These are phyloP conservation scores for Eilema griseolum DNA, from an alignment of 2,888 invertebrate genomes.

Conservation along the genomic window DNA sequence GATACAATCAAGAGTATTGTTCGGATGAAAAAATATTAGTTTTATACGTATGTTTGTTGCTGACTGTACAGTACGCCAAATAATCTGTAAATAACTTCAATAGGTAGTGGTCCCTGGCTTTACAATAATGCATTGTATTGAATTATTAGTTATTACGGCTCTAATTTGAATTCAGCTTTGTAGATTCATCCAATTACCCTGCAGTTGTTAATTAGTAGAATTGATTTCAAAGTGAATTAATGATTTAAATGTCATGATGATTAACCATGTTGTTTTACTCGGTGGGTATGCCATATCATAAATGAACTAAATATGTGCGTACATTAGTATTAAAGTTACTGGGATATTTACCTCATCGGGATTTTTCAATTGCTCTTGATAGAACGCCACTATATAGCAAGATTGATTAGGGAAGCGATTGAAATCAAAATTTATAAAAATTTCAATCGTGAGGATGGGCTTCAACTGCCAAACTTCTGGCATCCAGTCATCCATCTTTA, in stretches of 20 bases:
- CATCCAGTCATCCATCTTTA: too few species aligned
- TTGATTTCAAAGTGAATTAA: background rate
- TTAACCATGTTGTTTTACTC: background rate
- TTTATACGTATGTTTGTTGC: background rate
- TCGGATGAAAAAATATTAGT: background rate
- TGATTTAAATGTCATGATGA: background rate
- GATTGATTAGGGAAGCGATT: too few species aligned
- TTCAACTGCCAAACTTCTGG: too few species aligned
- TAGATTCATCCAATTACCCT: conserved; percentile 3
- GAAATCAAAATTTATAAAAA: too few species aligned
- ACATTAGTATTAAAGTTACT: too few species aligned
- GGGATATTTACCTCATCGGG: too few species aligned
- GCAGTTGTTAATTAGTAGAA: background rate
- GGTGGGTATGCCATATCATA: background rate
- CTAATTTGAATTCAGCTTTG: conserved; percentile 6
- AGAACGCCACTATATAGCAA: too few species aligned
- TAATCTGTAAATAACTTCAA: background rate
- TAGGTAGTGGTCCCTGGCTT: background rate
- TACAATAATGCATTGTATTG: background rate
- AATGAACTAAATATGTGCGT: background rate
- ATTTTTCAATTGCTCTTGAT: too few species aligned
- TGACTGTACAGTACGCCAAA: background rate
- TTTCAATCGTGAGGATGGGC: too few species aligned
- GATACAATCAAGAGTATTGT: too few species aligned
- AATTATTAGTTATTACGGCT: conserved; percentile 3